These are phyloP conservation scores for Drosophila mercatorum DNA, from an alignment of 2,888 invertebrate species.

Conservation along the genomic window DNA sequence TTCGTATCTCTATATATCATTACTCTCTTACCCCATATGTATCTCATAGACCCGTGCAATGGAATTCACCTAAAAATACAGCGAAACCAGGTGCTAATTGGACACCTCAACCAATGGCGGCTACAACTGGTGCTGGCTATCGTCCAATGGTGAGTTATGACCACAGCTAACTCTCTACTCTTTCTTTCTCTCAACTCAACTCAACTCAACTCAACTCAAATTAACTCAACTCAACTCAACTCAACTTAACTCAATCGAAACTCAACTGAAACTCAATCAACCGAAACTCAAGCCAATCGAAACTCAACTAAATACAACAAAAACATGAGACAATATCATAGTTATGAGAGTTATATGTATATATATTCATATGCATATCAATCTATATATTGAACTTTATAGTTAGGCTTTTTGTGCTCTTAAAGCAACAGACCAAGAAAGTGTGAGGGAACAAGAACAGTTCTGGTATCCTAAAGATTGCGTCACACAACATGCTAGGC, in stretches of 20 bases:
- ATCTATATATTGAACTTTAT: neutral
- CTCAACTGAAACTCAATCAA: slow-evolving; percentile 50
- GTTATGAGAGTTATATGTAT: slow-evolving; percentile 27
- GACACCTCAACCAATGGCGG: slow-evolving; percentile 95
- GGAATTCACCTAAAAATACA: slow-evolving; percentile 95
- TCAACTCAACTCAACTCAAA: slow-evolving; percentile 13
- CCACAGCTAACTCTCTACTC: slow-evolving; percentile 63
- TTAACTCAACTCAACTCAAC: slow-evolving; percentile 18
- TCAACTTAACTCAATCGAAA: slow-evolving; percentile 1
- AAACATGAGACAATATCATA: slow-evolving; percentile 31
- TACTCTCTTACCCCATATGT: slow-evolving; percentile 76
- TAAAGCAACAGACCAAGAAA: slow-evolving; percentile 16
- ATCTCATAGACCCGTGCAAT: slow-evolving; percentile 91
- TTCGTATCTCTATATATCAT: slow-evolving; percentile 75
- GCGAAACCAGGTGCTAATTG: slow-evolving; percentile 92
- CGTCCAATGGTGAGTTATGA: slow-evolving; percentile 91
- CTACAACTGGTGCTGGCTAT: slow-evolving; percentile 94
- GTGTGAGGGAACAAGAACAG: slow-evolving; percentile 1
- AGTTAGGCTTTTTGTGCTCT: slow-evolving; percentile 45
- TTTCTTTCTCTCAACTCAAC: slow-evolving; percentile 42
- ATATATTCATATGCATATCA: slow-evolving; percentile 1
- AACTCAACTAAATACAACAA: slow-evolving; percentile 47
- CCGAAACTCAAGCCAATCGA: slow-evolving; percentile 29
- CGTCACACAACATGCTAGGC: slow-evolving; percentile 60
- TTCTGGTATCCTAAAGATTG: slow-evolving; percentile 34